These are phyloP conservation scores for Dicrurus megarhynchus DNA, from an alignment of 2,113 vertebrate genomes.

Conservation along the genomic window DNA sequence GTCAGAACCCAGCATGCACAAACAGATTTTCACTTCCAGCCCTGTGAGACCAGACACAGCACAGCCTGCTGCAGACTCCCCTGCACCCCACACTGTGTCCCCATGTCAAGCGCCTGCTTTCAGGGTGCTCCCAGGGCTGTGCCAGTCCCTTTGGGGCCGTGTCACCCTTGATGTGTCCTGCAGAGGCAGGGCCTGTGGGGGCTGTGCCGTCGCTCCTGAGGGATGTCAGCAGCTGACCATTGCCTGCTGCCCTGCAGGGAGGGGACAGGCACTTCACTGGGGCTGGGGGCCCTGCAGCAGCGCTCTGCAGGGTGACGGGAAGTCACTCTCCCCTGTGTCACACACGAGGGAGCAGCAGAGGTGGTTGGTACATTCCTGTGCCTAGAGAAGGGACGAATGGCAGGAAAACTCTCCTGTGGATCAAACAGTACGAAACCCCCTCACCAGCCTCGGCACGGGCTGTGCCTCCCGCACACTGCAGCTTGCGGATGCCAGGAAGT, in stretches of 20 bases:
- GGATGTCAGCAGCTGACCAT: not conserved
- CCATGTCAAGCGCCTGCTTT: not conserved
- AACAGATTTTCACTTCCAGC: not conserved
- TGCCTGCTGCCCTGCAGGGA: not conserved
- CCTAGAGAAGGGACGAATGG: not conserved
- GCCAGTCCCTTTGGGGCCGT: rapidly evolving
- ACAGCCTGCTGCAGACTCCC: not conserved
- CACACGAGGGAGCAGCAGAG: not conserved
- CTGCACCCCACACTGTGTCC: too few relatives aligned
- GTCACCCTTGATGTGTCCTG: not conserved
- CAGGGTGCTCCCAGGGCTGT: not conserved
- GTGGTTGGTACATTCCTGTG: rapidly evolving
- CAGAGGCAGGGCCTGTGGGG: not conserved
- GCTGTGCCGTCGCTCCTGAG: not conserved
- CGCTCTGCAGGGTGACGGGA: not conserved
- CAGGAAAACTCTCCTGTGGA: not conserved
- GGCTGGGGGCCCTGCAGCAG: not conserved
- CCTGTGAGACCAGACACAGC: not conserved
- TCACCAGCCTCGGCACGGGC: rapidly evolving
- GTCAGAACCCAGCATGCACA: not conserved
- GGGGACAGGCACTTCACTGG: not conserved
- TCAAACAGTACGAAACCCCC: not conserved
- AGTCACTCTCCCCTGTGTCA: not conserved
- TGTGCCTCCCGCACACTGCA: rapidly evolving
- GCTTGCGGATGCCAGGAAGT: not conserved